These are phyloP conservation scores for Rosalia funebris DNA, from an alignment of 2,888 invertebrate species.

Conservation along the genomic window DNA sequence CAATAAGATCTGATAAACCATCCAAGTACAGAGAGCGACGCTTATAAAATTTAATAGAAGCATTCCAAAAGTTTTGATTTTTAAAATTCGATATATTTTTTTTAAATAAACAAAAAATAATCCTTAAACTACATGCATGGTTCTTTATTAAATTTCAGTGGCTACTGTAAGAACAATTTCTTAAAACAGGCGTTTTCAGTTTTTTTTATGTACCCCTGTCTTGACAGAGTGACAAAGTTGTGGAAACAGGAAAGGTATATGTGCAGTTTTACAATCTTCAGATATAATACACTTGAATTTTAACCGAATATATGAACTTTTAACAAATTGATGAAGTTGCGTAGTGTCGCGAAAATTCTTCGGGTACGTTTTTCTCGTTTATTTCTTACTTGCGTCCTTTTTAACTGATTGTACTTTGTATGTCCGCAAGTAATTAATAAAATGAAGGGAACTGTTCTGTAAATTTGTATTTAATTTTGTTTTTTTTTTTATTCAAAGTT, in stretches of 20 bases:
- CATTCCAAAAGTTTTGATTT: slow-evolving; percentile 19
- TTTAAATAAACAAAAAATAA: slow-evolving; percentile 9
- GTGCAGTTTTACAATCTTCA: slow-evolving; percentile 28
- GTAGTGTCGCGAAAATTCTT: neutral
- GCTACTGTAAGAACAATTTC: neutral
- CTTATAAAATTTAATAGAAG: slow-evolving; percentile 9
- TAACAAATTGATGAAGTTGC: slow-evolving; percentile 6
- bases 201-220: slow-evolving; percentile 22
- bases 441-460: neutral
- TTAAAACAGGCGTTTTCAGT: slow-evolving; percentile 22
- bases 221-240: slow-evolving; percentile 25
- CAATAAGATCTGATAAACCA: slow-evolving; percentile 4
- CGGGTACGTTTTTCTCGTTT: neutral
- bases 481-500: slow-evolving; percentile 31
- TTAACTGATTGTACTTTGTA: slow-evolving; percentile 24
- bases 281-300: slow-evolving; percentile 15
- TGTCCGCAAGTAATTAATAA: slow-evolving; percentile 23
- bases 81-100: slow-evolving; percentile 6
- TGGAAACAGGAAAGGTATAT: slow-evolving; percentile 35
- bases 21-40: too few relatives aligned
- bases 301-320: slow-evolving; percentile 16
- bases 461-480: slow-evolving; percentile 30
- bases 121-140: neutral
- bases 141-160: slow-evolving; percentile 12
- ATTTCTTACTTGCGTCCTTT: slow-evolving; percentile 18